Percentiles rank a stretch among this genome's conserved stretches.
These are phyloP conservation scores for Muscicapa adusta DNA, from an alignment of 2,113 vertebrate species.

Conservation along the genomic window DNA sequence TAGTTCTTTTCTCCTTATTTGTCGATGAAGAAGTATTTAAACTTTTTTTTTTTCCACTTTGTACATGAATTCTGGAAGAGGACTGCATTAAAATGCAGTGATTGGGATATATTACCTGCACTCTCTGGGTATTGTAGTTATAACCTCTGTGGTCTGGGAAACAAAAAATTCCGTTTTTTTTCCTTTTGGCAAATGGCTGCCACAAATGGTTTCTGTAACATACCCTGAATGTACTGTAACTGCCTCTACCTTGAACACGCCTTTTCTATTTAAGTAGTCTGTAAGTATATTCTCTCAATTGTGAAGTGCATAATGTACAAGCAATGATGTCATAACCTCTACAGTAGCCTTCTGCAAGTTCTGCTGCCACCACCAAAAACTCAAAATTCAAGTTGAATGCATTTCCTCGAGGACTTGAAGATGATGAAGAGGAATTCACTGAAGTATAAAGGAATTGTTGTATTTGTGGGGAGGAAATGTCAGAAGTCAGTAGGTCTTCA, in stretches of 20 bases:
- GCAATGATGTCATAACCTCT: conserved; percentile 36
- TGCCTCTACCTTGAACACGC: conserved; percentile 63
- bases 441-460: background rate
- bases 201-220: conserved; percentile 50
- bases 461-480: background rate
- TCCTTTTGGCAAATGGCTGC: conserved; percentile 41
- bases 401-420: conserved; percentile 18
- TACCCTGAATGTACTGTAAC: conserved; percentile 62
- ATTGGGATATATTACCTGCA: background rate
- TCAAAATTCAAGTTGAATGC: background rate
- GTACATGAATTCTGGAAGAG: conserved; percentile 54
- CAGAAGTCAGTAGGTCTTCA: conserved; percentile 23
- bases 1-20: conserved; percentile 22
- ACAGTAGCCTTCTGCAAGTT: conserved; percentile 52
- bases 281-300: conserved; percentile 23
- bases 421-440: background rate
- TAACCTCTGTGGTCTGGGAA: conserved; percentile 58
- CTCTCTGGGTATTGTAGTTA: conserved; percentile 48
- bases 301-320: conserved; percentile 37
- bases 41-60: conserved; percentile 43
- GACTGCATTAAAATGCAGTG: conserved; percentile 19
- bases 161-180: conserved; percentile 30
- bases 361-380: conserved; percentile 28
- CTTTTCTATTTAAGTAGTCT: conserved; percentile 53
- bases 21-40: conserved; percentile 47